Evolutionary conservation across 2,888 invertebrate species (phyloP).

Genomic region (Tholera decimalis): DNA sequence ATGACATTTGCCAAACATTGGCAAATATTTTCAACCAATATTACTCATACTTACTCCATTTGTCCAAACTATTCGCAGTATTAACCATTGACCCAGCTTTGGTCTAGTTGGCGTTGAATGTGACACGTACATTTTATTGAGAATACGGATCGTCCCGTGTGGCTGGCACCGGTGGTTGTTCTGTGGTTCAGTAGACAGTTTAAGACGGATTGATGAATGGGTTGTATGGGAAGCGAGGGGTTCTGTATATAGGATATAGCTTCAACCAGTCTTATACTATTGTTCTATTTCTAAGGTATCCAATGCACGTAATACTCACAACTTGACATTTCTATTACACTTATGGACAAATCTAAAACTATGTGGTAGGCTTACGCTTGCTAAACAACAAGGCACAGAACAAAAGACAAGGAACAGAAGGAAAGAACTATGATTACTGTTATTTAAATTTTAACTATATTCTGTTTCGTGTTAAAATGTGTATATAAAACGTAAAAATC

Average conservation of each 20-base stretch:
- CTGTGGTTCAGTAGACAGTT: constrained; percentile 29
- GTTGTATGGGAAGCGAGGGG: not conserved
- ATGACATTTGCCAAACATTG: not conserved
- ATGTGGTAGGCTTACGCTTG: too few species aligned
- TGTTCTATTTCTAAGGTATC: not conserved
- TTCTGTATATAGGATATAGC: not conserved
- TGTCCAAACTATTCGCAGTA: not conserved
- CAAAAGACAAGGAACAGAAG: too few species aligned
- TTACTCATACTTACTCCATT: not conserved
- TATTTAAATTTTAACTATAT: too few species aligned
- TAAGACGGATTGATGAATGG: constrained; percentile 22
- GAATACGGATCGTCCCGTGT: constrained; percentile 28
- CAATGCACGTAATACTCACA: too few species aligned
- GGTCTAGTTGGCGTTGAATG: constrained; percentile 18
- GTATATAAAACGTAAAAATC: constrained; percentile 3
- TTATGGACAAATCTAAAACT: too few species aligned
- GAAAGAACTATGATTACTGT: too few species aligned
- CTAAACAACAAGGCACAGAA: too few species aligned
- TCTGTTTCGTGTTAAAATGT: too few species aligned
- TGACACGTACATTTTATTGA: constrained; percentile 25
- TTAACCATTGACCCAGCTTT: not conserved
- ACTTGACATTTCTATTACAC: too few species aligned
- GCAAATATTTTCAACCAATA: not conserved
- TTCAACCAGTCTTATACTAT: not conserved
- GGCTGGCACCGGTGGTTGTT: constrained; percentile 23